Evolutionary conservation across 2,888 invertebrate genomes (phyloP), one percentile per base, ranked within the genome.

Genomic region (Coenonympha arcania): DNA sequence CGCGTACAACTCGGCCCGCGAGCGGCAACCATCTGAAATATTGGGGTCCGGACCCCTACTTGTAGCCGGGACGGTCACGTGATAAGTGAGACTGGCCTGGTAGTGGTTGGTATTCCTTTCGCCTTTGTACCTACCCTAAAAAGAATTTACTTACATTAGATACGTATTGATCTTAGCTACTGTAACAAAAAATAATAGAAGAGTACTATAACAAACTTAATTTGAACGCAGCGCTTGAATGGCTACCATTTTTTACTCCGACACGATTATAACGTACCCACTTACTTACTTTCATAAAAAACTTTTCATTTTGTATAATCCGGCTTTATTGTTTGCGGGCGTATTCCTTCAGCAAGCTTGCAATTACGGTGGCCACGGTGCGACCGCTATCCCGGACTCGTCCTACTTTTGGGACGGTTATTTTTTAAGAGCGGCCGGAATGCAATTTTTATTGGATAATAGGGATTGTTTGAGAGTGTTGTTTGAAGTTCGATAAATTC

Each of bases 251-350:
- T 43, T 22, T 11, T 36, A n/a, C 18, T 18, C 48, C 8, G 41
- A 26, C 11, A 52, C 48, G 34, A 52, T 52, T 53, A 53, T 43
- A 24, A 16, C 18, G 33, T 50, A 36, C 26, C 24, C 46, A 42
- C 42, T 37, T 46, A 39, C 37, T 37, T 22, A 6, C 22, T 22
- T 24, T 48, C 43, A 54, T 50, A 54, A 54, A n/a, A 54, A 54
- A 50, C 40, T 54, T 50, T 54, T 44, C 44, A 50, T 44, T 48
- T 50, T 31, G 48, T 43, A 54, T 54, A 54, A 50, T 54, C 54
- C 44, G 48, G 40, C 40, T 50, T 54, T 50, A 54, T 50, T 50
- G 50, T 54, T 48, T 47, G 50, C 46, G 48, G 42, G 30, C 42
- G 39, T 47, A 47, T 51, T 47, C 41, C 47, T 51, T 47, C 36